Evolutionary conservation across 2,797 vertebrate species (phyloP), one percentile per base, ranked within the genome.

Genomic region (Anguilla pacifica): DNA sequence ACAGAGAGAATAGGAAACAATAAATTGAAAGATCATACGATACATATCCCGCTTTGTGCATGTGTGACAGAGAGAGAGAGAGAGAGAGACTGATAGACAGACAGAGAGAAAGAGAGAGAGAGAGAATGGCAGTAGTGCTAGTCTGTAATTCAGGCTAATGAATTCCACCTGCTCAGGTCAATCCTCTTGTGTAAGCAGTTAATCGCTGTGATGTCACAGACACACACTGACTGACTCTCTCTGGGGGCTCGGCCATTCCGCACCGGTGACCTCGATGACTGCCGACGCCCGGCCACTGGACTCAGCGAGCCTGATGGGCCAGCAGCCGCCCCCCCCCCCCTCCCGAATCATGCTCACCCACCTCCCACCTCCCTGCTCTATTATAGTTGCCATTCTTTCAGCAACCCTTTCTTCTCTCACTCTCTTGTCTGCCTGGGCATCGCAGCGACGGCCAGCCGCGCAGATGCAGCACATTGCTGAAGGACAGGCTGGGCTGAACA

Each of bases 191-290:
- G 72, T 81, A 46, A 86, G 72, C 53, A 70, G 86, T 81, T 79
- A 19, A 81, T 86, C 85, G 77, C 74, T 17, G 35, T 55, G 67
- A 70, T 19, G 70, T 86, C 85, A 86, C 77, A 89, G 85, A 86
- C 86, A 85, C 88, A 86, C 35, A 35, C 1, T 1, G 35, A 35
- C 88, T 39, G 72, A 88, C 79, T 88, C 49, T 70, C 85, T 57
- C 79, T 59, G 39, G 31, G 31, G 22, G 49, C 31, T 31, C 9
- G 51, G 39, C 28, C 28, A 77, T 46, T 57, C 49, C 55, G 43
- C 70, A 84, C 86, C 87, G 88, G 74, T 72, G 90, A 89, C 72
- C 85, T 88, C 90, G 90, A 91, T 92, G 90, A 85, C 89, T 90
- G 92, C 91, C 90, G 91, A 90, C 19, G 22, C 17, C 77, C 49